phyloP scores from a whole-genome alignment of 2,888 invertebrate genomes.

The Chrysina gloriosa region DNA sequence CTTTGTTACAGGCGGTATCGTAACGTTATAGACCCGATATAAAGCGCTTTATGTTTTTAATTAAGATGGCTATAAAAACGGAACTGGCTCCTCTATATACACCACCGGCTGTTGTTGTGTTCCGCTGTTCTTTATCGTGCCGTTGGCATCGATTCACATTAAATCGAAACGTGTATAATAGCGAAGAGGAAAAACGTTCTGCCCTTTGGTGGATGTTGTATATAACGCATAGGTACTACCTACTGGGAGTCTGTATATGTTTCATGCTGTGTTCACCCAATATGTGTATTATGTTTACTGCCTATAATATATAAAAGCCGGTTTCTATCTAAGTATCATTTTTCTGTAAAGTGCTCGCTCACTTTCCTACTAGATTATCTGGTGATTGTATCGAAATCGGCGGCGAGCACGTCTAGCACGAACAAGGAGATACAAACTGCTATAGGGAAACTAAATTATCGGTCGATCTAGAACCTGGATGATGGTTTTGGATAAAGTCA shows the following conservation, averaged over 20 bases:
- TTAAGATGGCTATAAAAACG: conserved; percentile 27
- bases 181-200: not conserved
- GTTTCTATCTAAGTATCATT: too few species aligned
- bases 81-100: not conserved
- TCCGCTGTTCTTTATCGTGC: not conserved
- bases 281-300: not conserved
- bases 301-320: too few species aligned
- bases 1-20: conserved; percentile 17
- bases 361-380: too few species aligned
- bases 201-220: not conserved
- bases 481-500: too few species aligned
- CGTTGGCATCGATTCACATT: conserved; percentile 23
- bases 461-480: too few species aligned
- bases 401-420: too few species aligned
- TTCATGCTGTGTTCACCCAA: not conserved
- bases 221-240: too few species aligned
- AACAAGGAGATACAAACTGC: too few species aligned
- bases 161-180: conserved; percentile 25
- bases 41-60: conserved; percentile 36
- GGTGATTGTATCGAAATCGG: too few species aligned
- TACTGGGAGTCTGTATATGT: too few species aligned
- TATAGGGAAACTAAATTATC: too few species aligned
- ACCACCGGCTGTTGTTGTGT: conserved; percentile 1
- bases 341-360: too few species aligned
- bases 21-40: conserved; percentile 18